phyloP scores from a whole-genome alignment of 2,888 invertebrate species.

The Rutpela maculata region DNA sequence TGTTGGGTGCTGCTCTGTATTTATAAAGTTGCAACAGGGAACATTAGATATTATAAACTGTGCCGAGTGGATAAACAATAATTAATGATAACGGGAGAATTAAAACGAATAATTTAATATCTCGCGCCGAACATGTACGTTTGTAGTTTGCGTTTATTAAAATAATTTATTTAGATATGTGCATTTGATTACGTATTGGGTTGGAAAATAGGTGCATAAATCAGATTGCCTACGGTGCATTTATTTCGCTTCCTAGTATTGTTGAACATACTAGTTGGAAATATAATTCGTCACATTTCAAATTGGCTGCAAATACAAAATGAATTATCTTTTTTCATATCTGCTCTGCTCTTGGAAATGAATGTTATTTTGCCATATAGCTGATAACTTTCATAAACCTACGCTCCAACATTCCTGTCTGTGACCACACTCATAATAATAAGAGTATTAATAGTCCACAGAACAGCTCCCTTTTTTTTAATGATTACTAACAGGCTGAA shows the following conservation, averaged over 20 bases:
- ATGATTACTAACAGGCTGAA: too few species aligned
- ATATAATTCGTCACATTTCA: not conserved
- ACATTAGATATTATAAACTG: slow-evolving; percentile 10
- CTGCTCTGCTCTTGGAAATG: too few species aligned
- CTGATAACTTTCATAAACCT: too few species aligned
- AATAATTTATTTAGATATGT: slow-evolving; percentile 6
- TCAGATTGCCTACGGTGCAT: not conserved
- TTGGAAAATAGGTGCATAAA: not conserved
- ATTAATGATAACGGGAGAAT: not conserved
- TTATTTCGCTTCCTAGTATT: slow-evolving; percentile 1
- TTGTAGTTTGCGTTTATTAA: slow-evolving; percentile 7
- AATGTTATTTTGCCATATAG: too few species aligned
- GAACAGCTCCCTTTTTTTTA: too few species aligned
- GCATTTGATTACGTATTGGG: not conserved
- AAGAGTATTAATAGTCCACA: too few species aligned
- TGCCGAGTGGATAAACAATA: slow-evolving; percentile 13
- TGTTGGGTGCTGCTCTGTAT: slow-evolving; percentile 4
- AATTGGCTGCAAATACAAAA: not conserved
- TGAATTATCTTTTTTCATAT: too few species aligned
- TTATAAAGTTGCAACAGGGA: slow-evolving; percentile 1
- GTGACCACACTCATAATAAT: too few species aligned
- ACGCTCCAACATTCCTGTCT: too few species aligned
- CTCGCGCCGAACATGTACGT: slow-evolving; percentile 1
- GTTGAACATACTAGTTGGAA: not conserved
- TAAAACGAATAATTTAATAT: slow-evolving; percentile 12